phyloP scores from a whole-genome alignment of 92 coral and sea anemone species.

The Pocillopora meandrina region DNA sequence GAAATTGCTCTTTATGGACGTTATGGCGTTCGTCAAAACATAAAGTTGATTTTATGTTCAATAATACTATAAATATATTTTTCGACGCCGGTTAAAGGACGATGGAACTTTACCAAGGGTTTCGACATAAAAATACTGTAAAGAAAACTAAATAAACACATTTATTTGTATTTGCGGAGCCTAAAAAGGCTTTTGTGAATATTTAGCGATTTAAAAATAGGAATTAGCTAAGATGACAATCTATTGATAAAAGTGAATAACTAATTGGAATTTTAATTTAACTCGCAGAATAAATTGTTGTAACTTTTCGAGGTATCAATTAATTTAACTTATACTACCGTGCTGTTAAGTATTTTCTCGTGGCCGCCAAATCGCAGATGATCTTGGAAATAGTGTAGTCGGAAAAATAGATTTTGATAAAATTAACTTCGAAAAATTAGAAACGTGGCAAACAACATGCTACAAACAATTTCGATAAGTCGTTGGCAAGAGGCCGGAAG shows the following conservation, averaged over 20 bases:
- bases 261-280: constrained; percentile 8
- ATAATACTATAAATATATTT: not conserved
- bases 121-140: not conserved
- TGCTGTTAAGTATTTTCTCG: not conserved
- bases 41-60: not conserved
- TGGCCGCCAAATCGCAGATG: not conserved
- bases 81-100: not conserved
- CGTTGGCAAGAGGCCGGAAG: constrained; percentile 18
- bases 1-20: not conserved
- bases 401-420: not conserved
- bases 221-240: not conserved
- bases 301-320: not conserved
- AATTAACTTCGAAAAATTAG: not conserved
- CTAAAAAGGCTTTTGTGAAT: constrained; percentile 5
- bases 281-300: not conserved
- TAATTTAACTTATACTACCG: not conserved
- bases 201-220: not conserved
- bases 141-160: no score
- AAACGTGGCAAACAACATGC: not conserved
- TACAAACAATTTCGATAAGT: not conserved
- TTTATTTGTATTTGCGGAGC: not conserved
- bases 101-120: not conserved
- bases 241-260: not conserved
- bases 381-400: not conserved
- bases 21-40: not conserved